Evolutionary conservation across 2,888 invertebrate genomes (phyloP), one percentile per base, ranked within the genome.

Genomic region (Pandemis cinnamomeana): DNA sequence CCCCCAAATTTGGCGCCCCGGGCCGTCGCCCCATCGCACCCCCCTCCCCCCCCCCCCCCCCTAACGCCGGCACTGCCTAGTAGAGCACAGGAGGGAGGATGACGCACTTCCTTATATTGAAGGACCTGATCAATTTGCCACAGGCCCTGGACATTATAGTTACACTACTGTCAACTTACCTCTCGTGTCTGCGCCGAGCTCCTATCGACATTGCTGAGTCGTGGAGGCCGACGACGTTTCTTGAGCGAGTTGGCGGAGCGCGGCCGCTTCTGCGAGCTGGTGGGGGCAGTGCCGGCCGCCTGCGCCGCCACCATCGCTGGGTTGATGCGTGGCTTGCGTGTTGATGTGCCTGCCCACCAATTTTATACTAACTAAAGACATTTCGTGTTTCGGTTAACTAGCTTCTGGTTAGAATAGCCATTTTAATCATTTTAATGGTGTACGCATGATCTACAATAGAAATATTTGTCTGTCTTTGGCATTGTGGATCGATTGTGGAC

Each of bases 301-400:
- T 99, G 99, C 86, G 99, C 98, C 69, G 99, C 99, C 83, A 97
- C 99, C 86, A 99, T 93, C 86, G 99, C 98, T n/a, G 98, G 98
- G 94, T 99, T 99, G 87, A 99, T 96, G 82, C 99, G 96, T 78
- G 99, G 99, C 93, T 99, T 99, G 85, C 97, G 96, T 80, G 97
- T 97, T 72, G 97, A 97, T 79, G 97, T 97, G 84, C 97, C 99
- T 97, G 27, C 7, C 5, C 11, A 58, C 11, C 10, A 58, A 27
- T 58, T 4, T 20, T 58, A 27, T 13, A 13, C 15, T 13, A 53
- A 53, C 15, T 13, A 53, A 53, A 15, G n/a, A 8, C 46, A 11
- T 36, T 36, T 36, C 27, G 27, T 36, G 3, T 36, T 36, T 36
- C 4, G 27, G 27, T 1, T 36, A 36, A 4, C 27, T 36, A 36